Evolutionary conservation across 2,113 vertebrate species (phyloP).

Genomic region (Campylorhamphus procurvoides): DNA sequence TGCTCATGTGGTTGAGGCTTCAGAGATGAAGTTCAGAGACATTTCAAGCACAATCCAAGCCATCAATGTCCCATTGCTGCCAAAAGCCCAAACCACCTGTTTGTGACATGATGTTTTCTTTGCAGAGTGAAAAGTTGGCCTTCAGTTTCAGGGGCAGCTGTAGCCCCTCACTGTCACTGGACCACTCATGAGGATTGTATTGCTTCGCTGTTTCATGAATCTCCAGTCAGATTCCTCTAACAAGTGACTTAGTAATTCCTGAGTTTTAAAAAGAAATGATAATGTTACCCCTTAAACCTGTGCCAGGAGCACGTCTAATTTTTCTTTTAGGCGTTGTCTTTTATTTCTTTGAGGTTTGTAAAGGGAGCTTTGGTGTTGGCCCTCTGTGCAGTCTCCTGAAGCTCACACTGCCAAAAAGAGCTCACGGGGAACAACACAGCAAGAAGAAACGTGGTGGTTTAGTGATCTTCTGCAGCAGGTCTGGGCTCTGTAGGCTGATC

Average conservation of each 20-base stretch:
- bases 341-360: slow-evolving; percentile 17
- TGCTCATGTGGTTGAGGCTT: slow-evolving; percentile 63
- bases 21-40: slow-evolving; percentile 52
- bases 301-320: not conserved
- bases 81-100: slow-evolving; percentile 7
- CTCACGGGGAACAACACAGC: not conserved
- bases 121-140: not conserved
- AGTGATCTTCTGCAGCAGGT: not conserved
- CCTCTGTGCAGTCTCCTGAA: not conserved
- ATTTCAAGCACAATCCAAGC: slow-evolving; percentile 71
- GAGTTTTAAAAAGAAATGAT: slow-evolving; percentile 1
- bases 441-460: not conserved
- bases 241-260: not conserved
- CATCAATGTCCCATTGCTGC: slow-evolving; percentile 50
- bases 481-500: not conserved
- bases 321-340: not conserved
- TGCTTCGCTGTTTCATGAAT: not conserved
- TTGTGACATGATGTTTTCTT: slow-evolving; percentile 33
- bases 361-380: not conserved
- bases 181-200: not conserved
- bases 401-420: not conserved
- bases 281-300: not conserved
- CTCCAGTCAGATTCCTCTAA: slow-evolving; percentile 9
- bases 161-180: not conserved
- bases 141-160: not conserved